phyloP scores from a whole-genome alignment of 1,140 invertebrate species.

The Bombus picipes region DNA sequence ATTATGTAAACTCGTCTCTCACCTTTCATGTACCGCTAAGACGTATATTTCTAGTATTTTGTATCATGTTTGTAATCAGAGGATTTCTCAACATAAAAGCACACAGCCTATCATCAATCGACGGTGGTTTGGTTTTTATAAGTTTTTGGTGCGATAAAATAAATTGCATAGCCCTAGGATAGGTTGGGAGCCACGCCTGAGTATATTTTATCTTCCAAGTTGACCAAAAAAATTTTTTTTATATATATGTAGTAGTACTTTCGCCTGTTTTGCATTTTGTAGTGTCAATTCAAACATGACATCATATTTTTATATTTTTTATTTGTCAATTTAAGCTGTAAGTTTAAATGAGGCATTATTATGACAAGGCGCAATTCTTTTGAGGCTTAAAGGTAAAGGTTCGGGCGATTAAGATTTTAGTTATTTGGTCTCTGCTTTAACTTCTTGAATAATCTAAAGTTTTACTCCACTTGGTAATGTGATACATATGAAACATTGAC shows the following conservation, averaged over 20 bases:
- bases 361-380: conserved; percentile 74
- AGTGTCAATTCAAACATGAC: conserved; percentile 79
- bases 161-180: conserved; percentile 80
- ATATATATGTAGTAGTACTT: conserved; percentile 74
- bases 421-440: conserved; percentile 77
- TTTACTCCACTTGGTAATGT: neutral
- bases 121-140: conserved; percentile 71
- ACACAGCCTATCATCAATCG: conserved; percentile 79
- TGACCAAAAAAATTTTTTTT: conserved; percentile 80
- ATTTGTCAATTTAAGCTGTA: conserved; percentile 82
- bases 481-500: conserved; percentile 15
- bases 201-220: conserved; percentile 78
- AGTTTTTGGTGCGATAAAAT: conserved; percentile 81
- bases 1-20: conserved; percentile 82
- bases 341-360: conserved; percentile 83
- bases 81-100: conserved; percentile 79
- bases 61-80: conserved; percentile 78
- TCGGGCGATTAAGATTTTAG: conserved; percentile 70
- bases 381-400: conserved; percentile 73
- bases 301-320: conserved; percentile 79
- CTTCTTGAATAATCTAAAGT: neutral
- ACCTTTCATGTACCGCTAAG: conserved; percentile 81
- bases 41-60: conserved; percentile 77
- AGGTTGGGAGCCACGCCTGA: conserved; percentile 78
- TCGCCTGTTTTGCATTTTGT: conserved; percentile 78